Base-by-base conservation (phyloP, 2,888 invertebrate species). In the Heliconius erato region DNA sequence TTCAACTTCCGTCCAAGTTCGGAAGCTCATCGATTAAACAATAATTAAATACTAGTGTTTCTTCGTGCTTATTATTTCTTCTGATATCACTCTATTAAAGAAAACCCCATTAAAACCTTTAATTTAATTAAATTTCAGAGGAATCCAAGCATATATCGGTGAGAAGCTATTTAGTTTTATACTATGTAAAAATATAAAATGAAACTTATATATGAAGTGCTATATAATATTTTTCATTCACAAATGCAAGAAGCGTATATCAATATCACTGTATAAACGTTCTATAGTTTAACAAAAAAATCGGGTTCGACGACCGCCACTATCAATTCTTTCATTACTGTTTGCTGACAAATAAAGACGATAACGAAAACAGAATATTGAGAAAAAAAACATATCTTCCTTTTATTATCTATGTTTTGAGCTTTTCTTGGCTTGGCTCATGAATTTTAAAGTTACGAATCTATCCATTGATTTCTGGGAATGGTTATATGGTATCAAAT, bases 271-370 rank as follows among this genome's bases (percentile, higher is more conserved):
- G 59, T 79, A 79, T 83, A 83, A 81, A 81, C 77, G 77, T 74
- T 80, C 80, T 81, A 19, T 79, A 79, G 79, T 74, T 80, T 79
- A 81, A 85, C 81, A 81, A 80, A 85, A 89, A 89, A 88, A 85
- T 77, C 26, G 84, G 83, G 92, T 89, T 93, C 92, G 85, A 80
- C 88, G 92, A 90, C 91, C 92, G 86, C 16, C 89, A 90, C 92
- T 94, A 93, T 94, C 94, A 91, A 90, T 93, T 92, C 94, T 90
- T 93, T 94, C 93, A 94, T 94, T 93, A 92, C 92, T 92, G 88
- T 93, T 93, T 92, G 89, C 90, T 86, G 88, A 88, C 91, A 93
- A 93, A 94, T 91, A 94, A 93, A 93, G 89, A 93, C 87, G 94
- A 93, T 95, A 94, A 91, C 91, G 88, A 91, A 93, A 89, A 91